Evolutionary conservation across 2,113 vertebrate genomes (phyloP).

Genomic region (Serilophus lunatus): DNA sequence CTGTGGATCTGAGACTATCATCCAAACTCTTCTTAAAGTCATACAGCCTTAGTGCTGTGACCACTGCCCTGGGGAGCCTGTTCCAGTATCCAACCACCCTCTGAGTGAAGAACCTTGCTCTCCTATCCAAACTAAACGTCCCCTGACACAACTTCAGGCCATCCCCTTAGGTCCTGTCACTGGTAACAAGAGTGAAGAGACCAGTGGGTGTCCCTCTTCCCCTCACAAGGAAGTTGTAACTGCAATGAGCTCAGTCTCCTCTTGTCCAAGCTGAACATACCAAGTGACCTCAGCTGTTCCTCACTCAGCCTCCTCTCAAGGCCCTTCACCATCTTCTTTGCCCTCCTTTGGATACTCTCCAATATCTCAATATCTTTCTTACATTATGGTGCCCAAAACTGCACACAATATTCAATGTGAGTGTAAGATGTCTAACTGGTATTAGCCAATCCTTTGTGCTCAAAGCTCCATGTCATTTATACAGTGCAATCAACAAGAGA

Average conservation of each 20-base stretch:
- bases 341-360: background rate
- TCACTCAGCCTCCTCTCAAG: background rate
- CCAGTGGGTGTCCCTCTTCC: background rate
- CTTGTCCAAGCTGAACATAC: background rate
- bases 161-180: background rate
- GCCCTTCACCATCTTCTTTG: background rate
- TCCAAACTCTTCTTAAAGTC: no score
- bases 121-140: background rate
- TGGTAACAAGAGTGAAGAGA: background rate
- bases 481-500: background rate
- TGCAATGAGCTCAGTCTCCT: background rate
- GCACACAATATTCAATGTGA: background rate
- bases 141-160: background rate
- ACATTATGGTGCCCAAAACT: no score
- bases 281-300: background rate
- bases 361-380: no score
- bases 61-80: no score
- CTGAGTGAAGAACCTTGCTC: background rate
- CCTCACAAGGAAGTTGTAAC: background rate
- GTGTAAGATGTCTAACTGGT: background rate
- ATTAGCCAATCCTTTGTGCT: background rate
- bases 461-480: background rate
- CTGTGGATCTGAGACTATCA: no score
- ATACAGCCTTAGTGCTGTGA: no score
- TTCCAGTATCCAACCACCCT: no score